Evolutionary conservation across 1,140 invertebrate genomes (phyloP).

Genomic region (Leptinotarsa texana): DNA sequence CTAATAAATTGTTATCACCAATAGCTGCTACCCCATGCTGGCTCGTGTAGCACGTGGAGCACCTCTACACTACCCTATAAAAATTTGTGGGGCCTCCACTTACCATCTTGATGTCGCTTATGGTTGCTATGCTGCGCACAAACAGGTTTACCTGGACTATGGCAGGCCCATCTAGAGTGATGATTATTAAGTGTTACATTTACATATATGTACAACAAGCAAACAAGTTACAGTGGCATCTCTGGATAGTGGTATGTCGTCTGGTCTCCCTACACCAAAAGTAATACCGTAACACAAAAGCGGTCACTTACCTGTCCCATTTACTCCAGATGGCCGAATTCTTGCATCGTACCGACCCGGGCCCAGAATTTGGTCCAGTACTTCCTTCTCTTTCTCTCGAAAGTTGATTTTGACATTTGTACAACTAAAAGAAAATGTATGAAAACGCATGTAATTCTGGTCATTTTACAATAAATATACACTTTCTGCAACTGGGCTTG

Average conservation of each 20-base stretch:
- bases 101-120: slow-evolving; percentile 99
- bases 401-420: slow-evolving; percentile 79
- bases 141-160: slow-evolving; percentile 95
- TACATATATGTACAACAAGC: slow-evolving; percentile 45
- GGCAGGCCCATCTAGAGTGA: slow-evolving; percentile 83
- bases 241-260: slow-evolving; percentile 24
- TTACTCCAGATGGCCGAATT: slow-evolving; percentile 88
- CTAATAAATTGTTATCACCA: slow-evolving; percentile 28
- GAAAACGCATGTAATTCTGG: no score
- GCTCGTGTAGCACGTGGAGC: slow-evolving; percentile 48
- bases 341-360: slow-evolving; percentile 88
- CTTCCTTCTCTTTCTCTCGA: slow-evolving; percentile 91
- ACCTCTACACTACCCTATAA: slow-evolving; percentile 47
- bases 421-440: slow-evolving; percentile 40
- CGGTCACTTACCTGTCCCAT: slow-evolving; percentile 80
- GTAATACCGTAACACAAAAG: slow-evolving; percentile 28
- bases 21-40: slow-evolving; percentile 45
- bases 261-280: slow-evolving; percentile 36
- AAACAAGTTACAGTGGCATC: slow-evolving; percentile 34
- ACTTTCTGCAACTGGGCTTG: no score
- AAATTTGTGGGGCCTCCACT: slow-evolving; percentile 61
- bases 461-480: no score
- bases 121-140: slow-evolving; percentile 94
- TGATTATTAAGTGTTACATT: slow-evolving; percentile 48
- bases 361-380: slow-evolving; percentile 89